Percentiles rank a stretch among this genome's conserved stretches.
Evolutionary conservation across 1,140 invertebrate genomes (phyloP).

Genomic region (Cyclargus thomasi): DNA sequence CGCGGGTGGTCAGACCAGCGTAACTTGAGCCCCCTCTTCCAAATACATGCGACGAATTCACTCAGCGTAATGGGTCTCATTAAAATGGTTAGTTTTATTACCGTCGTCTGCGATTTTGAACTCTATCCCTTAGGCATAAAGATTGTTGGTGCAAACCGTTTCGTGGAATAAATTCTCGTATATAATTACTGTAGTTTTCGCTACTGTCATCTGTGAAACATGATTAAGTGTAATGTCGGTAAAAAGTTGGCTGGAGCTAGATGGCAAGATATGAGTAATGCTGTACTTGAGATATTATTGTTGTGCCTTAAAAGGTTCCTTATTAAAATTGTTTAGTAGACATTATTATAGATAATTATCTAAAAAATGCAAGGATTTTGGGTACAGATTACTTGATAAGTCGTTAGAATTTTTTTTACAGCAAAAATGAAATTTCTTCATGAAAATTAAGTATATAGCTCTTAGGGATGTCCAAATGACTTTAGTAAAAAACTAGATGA

Average conservation of each 20-base stretch:
- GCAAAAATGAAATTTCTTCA: too few relatives aligned
- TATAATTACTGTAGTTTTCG: constrained; percentile 38
- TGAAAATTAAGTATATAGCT: too few relatives aligned
- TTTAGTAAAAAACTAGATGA: not conserved
- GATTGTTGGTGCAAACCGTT: constrained; percentile 18
- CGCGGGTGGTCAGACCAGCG: constrained; percentile 42
- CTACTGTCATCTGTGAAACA: constrained; percentile 39
- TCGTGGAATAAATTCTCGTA: constrained; percentile 32
- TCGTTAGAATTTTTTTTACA: too few relatives aligned
- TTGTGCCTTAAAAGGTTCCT: too few relatives aligned
- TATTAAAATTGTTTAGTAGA: too few relatives aligned
- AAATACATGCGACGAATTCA: constrained; percentile 19
- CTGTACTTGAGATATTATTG: too few relatives aligned
- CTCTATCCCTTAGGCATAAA: constrained; percentile 23
- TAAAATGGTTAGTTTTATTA: constrained; percentile 36
- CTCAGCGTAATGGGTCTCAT: constrained; percentile 32
- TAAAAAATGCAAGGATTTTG: too few relatives aligned
- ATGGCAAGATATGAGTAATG: not conserved
- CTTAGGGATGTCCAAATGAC: too few relatives aligned
- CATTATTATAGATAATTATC: too few relatives aligned
- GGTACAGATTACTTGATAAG: too few relatives aligned
- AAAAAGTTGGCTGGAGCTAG: not conserved
- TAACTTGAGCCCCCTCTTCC: constrained; percentile 17
- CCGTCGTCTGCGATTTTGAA: constrained; percentile 23
- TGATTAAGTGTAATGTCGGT: constrained; percentile 26